Percentiles rank a stretch among this genome's conserved stretches.
Evolutionary conservation across 2,888 invertebrate genomes (phyloP).

Genomic region (Azorinus chamasolen): DNA sequence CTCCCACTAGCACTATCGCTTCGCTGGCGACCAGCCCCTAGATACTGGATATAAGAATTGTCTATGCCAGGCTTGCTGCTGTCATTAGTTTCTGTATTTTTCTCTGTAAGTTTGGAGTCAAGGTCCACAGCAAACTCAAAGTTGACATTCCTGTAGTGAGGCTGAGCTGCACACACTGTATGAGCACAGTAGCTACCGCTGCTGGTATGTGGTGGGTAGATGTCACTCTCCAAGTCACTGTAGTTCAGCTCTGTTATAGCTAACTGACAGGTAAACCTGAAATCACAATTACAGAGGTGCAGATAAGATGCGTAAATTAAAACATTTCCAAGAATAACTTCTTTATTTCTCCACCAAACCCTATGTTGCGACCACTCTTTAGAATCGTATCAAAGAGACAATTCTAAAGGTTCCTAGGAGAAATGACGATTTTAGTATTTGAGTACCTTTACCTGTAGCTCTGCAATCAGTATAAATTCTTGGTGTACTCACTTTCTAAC

Average conservation of each 20-base stretch:
- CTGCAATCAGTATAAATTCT: too few species aligned
- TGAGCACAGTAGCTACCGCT: too few species aligned
- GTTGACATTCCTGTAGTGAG: constrained; percentile 83
- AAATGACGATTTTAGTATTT: too few species aligned
- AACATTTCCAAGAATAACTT: too few species aligned
- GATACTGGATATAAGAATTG: constrained; percentile 45
- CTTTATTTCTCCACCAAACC: too few species aligned
- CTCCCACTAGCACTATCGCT: constrained; percentile 42
- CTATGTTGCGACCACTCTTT: too few species aligned
- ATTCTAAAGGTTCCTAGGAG: too few species aligned
- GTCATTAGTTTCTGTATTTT: not conserved
- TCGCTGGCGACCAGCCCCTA: constrained; percentile 8
- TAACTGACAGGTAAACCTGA: constrained; percentile 89
- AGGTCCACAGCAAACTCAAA: constrained; percentile 81
- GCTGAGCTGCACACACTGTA: constrained; percentile 25
- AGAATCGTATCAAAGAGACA: too few species aligned
- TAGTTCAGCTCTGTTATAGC: constrained; percentile 89
- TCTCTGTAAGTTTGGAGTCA: constrained; percentile 22
- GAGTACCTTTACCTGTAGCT: too few species aligned
- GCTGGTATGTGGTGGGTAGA: constrained; percentile 22
- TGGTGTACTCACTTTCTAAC: too few species aligned
- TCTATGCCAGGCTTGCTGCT: constrained; percentile 47
- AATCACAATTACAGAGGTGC: too few species aligned
- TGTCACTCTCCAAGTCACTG: constrained; percentile 47
- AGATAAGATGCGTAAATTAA: too few species aligned